A percentile compares a stretch with the other conserved stretches of the same genome.
phyloP scores from a whole-genome alignment of 2,888 invertebrate species.

The Stenolophus ochropezus region DNA sequence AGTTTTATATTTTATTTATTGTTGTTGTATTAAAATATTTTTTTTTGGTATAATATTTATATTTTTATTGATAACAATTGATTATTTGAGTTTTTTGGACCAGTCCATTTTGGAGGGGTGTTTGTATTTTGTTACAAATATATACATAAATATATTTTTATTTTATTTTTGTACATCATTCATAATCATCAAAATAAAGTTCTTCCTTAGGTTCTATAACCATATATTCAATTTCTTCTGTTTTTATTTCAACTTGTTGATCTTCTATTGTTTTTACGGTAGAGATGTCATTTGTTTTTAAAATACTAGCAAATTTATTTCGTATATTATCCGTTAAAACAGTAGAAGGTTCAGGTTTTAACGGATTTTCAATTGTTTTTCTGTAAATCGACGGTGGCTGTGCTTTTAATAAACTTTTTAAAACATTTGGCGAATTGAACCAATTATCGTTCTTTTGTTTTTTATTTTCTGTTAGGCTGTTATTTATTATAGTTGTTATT shows the following conservation, averaged over 20 bases:
- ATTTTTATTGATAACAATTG: too few species aligned
- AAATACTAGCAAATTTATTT: background rate
- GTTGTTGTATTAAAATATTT: too few species aligned
- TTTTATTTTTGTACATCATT: background rate
- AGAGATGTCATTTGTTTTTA: background rate
- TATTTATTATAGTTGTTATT: background rate
- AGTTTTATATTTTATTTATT: too few species aligned
- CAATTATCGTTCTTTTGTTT: background rate
- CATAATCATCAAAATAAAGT: too few species aligned
- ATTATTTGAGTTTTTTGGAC: background rate
- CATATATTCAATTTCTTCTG: too few species aligned
- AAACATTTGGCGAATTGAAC: background rate
- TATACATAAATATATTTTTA: slow-evolving; percentile 24
- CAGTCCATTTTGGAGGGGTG: background rate
- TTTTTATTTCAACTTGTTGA: too few species aligned
- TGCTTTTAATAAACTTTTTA: background rate
- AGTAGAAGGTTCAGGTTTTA: too few species aligned
- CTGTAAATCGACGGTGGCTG: too few species aligned
- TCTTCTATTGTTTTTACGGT: background rate
- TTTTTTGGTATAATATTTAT: too few species aligned
- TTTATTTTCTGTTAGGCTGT: background rate
- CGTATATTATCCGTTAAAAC: background rate
- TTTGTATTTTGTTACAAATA: slow-evolving; percentile 9
- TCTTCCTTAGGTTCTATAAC: too few species aligned
- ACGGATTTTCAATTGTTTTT: too few species aligned